A percentile compares a stretch with the other conserved stretches of the same genome.
Conservation (phyloP, 2,113 vertebrate species). For the Fulmarus glacialis region DNA sequence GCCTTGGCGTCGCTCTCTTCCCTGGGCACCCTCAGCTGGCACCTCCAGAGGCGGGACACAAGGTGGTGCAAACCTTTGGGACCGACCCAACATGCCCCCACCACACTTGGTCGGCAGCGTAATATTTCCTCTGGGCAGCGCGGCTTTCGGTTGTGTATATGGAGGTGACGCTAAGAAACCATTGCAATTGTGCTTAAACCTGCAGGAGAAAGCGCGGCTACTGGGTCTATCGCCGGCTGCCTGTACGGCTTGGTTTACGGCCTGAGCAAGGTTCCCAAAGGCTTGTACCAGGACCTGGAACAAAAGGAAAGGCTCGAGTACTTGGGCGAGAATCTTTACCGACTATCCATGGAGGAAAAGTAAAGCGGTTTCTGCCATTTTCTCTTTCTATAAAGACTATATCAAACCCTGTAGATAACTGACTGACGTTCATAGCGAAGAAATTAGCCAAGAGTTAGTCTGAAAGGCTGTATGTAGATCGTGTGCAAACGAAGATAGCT, state of each 20-base stretch:
- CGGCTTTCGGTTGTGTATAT: rapidly evolving
- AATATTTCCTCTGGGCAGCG: rapidly evolving
- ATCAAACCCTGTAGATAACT: constrained; percentile 24
- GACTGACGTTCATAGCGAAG: background rate
- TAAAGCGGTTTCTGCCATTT: constrained; percentile 74
- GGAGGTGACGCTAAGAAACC: background rate
- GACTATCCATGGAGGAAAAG: constrained; percentile 87
- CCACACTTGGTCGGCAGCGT: rapidly evolving
- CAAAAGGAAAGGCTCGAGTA: constrained; percentile 82
- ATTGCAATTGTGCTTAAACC: constrained; percentile 6
- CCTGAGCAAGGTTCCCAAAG: constrained; percentile 79
- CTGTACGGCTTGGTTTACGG: constrained; percentile 91
- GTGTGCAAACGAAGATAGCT: background rate
- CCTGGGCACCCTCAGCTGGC: background rate
- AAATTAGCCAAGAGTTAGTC: background rate
- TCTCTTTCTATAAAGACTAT: constrained; percentile 47
- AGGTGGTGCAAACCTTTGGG: background rate
- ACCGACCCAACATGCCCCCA: background rate
- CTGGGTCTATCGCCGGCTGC: constrained; percentile 90
- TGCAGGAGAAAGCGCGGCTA: constrained; percentile 90
- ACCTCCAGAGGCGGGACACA: rapidly evolving
- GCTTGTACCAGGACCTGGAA: constrained; percentile 87
- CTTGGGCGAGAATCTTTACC: constrained; percentile 85
- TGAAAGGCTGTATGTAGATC: background rate
- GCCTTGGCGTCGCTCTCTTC: background rate